These are phyloP conservation scores for Neodon shergylaensis DNA, from an alignment of 2,113 vertebrate species.

Conservation along the genomic window DNA sequence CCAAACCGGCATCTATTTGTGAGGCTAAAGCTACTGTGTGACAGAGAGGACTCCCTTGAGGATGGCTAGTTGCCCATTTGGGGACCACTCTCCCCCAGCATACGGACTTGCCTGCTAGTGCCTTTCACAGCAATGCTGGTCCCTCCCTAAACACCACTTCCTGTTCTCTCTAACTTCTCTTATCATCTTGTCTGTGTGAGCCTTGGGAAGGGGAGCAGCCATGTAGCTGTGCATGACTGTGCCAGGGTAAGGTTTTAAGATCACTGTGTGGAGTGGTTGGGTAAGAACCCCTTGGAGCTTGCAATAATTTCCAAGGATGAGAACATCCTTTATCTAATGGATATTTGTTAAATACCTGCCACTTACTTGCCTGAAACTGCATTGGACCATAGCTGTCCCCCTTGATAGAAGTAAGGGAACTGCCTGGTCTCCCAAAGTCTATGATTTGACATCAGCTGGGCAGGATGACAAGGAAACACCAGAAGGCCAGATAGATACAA, in stretches of 20 bases:
- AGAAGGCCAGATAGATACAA: not conserved
- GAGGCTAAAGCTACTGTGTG: not conserved
- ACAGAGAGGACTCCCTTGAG: conserved; percentile 21
- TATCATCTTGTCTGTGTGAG: not conserved
- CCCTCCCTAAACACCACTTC: not conserved
- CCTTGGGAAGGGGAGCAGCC: not conserved
- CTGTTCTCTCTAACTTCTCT: not conserved
- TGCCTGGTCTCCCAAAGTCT: not conserved
- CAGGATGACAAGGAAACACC: not conserved
- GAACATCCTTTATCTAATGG: not conserved
- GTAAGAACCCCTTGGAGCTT: not conserved
- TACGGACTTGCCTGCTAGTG: not conserved
- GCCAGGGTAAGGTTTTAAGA: not conserved
- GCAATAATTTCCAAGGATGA: not conserved
- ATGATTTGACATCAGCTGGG: not conserved
- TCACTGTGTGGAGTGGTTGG: fast-evolving
- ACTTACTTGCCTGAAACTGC: not conserved
- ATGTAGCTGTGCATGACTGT: not conserved
- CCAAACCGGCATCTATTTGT: conserved; percentile 56
- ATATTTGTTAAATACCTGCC: not conserved
- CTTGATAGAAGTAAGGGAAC: not conserved
- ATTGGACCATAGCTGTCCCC: not conserved
- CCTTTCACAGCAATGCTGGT: not conserved
- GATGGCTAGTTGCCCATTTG: not conserved
- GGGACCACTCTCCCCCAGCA: not conserved